phyloP scores from a whole-genome alignment of 37 sponge, comb jelly and placozoan species.

The Petrosia ficiformis region DNA sequence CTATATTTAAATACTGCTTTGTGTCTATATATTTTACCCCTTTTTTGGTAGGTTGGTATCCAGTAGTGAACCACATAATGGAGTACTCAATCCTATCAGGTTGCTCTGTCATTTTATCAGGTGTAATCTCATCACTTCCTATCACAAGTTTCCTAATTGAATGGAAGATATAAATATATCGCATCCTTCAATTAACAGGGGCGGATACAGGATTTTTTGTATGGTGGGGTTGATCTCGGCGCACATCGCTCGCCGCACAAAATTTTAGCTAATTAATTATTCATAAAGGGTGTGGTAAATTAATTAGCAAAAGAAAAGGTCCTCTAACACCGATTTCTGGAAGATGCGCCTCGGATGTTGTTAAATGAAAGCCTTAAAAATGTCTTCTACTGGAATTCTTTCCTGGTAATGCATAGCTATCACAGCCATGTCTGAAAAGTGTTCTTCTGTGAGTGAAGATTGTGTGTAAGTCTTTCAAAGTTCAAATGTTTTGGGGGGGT shows the following conservation, averaged over 20 bases:
- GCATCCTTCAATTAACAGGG: neutral
- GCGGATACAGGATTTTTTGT: neutral
- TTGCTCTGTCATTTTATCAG: constrained; percentile 6
- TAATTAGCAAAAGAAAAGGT: too few species aligned
- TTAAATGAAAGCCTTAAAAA: too few species aligned
- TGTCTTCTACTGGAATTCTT: too few species aligned
- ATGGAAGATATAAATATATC: neutral
- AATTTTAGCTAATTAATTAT: constrained; percentile 3
- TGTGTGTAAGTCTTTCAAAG: too few species aligned
- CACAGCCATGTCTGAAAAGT: too few species aligned
- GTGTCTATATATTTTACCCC: constrained; percentile 6
- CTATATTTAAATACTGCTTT: neutral
- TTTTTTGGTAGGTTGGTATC: constrained; percentile 33
- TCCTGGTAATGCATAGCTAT: too few species aligned
- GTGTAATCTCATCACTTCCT: constrained; percentile 49
- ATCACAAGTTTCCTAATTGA: constrained; percentile 26
- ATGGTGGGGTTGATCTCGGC: too few species aligned
- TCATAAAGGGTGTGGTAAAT: too few species aligned
- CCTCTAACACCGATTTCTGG: too few species aligned
- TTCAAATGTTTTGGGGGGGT: too few species aligned
- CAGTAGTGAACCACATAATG: constrained; percentile 61
- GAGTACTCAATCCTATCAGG: constrained; percentile 4
- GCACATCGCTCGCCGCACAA: neutral
- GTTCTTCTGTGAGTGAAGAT: too few species aligned
- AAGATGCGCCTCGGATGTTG: too few species aligned